Evolutionary conservation across 2,797 vertebrate species (phyloP), one percentile per base, ranked within the genome.

Genomic region (Notolepis coatsorum): DNA sequence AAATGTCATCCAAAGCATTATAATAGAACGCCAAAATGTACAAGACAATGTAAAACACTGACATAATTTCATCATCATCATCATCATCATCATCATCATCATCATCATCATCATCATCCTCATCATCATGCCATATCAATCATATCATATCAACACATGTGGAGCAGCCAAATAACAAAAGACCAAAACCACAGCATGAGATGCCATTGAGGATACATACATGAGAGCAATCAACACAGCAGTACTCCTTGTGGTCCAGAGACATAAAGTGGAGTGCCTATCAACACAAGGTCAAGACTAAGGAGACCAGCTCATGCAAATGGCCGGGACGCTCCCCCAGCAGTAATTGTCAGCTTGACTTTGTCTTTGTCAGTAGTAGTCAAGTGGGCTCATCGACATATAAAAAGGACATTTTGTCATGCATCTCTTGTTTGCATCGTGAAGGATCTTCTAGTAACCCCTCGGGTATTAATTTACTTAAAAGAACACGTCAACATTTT

Each of bases 231-330:
- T 89, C 85, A 88, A 75, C 77, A 58, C 74, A 33, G 48, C 75
- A 65, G 70, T 39, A 71, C 77, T 77, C 69, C 67, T 83, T 50
- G 53, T 76, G 79, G 79, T 70, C 77, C 75, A 67, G 38, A 56
- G 71, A 86, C 86, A 87, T 84, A 86, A 84, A 88, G 53, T 65
- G 15, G 58, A 82, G 85, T 84, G 86, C 72, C 85, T 88, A 90
- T 92, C 80, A n/a, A 83, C 68, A 69, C 84, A 91, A 91, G 89
- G 88, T 92, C 88, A 88, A 77, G 77, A 75, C 77, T 42, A 70
- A 65, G 61, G 73, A 86, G 82, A 82, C 71, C 54, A 79, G 81
- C 75, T 72, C 66, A 84, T 80, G 76, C 68, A 84, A 84, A 87
- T 79, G 75, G 43, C 38, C 69, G 46, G 53, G 78, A 71, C 27